phyloP scores from a whole-genome alignment of 2,113 vertebrate species.

The Lutjanus erythropterus region DNA sequence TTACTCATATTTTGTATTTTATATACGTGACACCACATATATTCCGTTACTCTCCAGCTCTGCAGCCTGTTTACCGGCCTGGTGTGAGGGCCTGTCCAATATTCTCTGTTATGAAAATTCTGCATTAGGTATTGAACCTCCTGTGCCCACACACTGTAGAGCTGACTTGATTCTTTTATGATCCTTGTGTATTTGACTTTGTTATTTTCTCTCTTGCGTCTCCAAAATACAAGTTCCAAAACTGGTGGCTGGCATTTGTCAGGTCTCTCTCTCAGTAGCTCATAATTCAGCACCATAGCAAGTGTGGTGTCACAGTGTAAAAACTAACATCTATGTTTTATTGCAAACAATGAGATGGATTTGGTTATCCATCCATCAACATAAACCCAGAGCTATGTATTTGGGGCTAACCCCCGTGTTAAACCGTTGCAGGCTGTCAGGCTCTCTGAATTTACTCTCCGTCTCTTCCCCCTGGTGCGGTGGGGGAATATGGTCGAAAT shows the following conservation, averaged over 20 bases:
- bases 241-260: constrained; percentile 26
- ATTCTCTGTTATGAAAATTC: constrained; percentile 52
- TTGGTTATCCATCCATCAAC: constrained; percentile 81
- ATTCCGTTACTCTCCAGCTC: too few species aligned
- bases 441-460: constrained; percentile 73
- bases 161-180: constrained; percentile 44
- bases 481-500: constrained; percentile 74
- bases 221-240: constrained; percentile 38
- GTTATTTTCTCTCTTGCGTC: constrained; percentile 29
- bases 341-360: constrained; percentile 78
- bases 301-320: constrained; percentile 67
- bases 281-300: constrained; percentile 56
- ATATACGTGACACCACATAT: too few species aligned
- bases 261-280: constrained; percentile 23
- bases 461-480: constrained; percentile 61
- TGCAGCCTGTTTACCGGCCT: constrained; percentile 47
- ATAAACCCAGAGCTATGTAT: constrained; percentile 63
- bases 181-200: constrained; percentile 43
- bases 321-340: constrained; percentile 75
- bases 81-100: constrained; percentile 32
- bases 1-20: too few species aligned
- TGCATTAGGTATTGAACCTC: constrained; percentile 44
- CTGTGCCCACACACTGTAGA: constrained; percentile 42
- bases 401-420: constrained; percentile 70
- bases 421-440: constrained; percentile 77